These are phyloP conservation scores for Drosophila cyrtoloma DNA, from an alignment of 2,888 invertebrate genomes.

Conservation along the genomic window DNA sequence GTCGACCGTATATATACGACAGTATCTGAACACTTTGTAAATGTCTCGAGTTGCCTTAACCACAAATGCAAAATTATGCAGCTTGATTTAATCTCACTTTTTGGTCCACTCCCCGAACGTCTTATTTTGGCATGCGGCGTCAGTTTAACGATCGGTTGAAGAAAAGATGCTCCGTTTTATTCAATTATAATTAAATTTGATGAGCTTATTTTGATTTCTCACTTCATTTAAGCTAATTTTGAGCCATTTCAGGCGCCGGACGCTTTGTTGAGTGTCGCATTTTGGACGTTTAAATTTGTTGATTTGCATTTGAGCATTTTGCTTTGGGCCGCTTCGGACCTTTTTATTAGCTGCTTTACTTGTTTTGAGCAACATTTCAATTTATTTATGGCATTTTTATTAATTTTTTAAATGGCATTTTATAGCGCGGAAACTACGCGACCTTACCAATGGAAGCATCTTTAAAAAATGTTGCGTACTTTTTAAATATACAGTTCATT, in stretches of 20 bases:
- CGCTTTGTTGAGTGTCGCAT: constrained; percentile 54
- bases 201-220: constrained; percentile 78
- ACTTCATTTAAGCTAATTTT: constrained; percentile 79
- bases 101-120: not conserved
- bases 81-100: not conserved
- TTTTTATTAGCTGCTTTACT: constrained; percentile 32
- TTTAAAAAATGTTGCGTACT: constrained; percentile 42
- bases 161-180: constrained; percentile 51
- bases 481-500: constrained; percentile 49
- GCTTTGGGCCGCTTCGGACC: constrained; percentile 25
- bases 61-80: constrained; percentile 5
- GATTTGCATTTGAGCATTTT: constrained; percentile 53
- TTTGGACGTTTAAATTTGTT: constrained; percentile 43
- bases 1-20: not conserved
- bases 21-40: not conserved
- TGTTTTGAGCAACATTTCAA: constrained; percentile 66
- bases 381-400: constrained; percentile 76
- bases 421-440: constrained; percentile 59
- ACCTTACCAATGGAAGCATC: constrained; percentile 39
- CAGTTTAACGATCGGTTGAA: constrained; percentile 69
- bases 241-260: constrained; percentile 56
- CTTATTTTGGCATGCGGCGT: constrained; percentile 69
- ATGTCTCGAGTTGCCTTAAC: not conserved
- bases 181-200: constrained; percentile 73
- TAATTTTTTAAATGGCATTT: constrained; percentile 72